Percentiles rank a stretch among this genome's conserved stretches.
These are phyloP conservation scores for Onychomys torridus DNA, from an alignment of 2,797 vertebrate genomes.

Conservation along the genomic window DNA sequence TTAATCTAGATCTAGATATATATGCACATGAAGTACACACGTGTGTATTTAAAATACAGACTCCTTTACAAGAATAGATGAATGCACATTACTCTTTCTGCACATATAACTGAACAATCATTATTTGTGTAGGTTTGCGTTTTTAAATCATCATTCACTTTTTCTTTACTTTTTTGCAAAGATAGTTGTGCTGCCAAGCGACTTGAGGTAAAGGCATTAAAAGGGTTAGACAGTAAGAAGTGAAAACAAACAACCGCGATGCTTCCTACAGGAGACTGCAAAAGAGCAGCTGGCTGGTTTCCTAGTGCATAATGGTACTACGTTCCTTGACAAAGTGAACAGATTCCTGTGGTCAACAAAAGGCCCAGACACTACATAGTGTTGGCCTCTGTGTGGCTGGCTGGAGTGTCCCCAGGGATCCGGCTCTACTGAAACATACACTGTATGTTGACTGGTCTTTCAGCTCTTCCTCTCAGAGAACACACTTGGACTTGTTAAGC, in stretches of 20 bases:
- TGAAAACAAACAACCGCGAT: constrained; percentile 84
- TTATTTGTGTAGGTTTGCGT: constrained; percentile 81
- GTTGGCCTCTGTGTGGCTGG: constrained; percentile 91
- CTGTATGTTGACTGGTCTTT: constrained; percentile 86
- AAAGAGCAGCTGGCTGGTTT: constrained; percentile 97
- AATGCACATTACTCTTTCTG: constrained; percentile 83
- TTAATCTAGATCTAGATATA: constrained; percentile 67
- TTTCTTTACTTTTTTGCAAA: constrained; percentile 86
- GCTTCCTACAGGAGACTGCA: constrained; percentile 86
- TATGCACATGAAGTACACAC: constrained; percentile 72
- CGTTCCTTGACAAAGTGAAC: constrained; percentile 92
- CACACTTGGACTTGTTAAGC: constrained; percentile 89
- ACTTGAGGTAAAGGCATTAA: constrained; percentile 93
- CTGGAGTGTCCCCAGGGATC: constrained; percentile 86
- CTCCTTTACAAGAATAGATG: constrained; percentile 74
- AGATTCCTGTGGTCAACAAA: constrained; percentile 91
- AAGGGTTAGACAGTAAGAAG: constrained; percentile 89
- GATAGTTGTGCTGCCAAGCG: constrained; percentile 92
- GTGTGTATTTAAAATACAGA: constrained; percentile 76
- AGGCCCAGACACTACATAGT: constrained; percentile 90
- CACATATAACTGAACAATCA: constrained; percentile 84
- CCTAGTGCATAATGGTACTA: constrained; percentile 99
- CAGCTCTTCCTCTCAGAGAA: constrained; percentile 86
- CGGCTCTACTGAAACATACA: constrained; percentile 90
- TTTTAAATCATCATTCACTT: constrained; percentile 76